Evolutionary conservation across 2,797 vertebrate genomes (phyloP).

Genomic region (Selene dorsalis): DNA sequence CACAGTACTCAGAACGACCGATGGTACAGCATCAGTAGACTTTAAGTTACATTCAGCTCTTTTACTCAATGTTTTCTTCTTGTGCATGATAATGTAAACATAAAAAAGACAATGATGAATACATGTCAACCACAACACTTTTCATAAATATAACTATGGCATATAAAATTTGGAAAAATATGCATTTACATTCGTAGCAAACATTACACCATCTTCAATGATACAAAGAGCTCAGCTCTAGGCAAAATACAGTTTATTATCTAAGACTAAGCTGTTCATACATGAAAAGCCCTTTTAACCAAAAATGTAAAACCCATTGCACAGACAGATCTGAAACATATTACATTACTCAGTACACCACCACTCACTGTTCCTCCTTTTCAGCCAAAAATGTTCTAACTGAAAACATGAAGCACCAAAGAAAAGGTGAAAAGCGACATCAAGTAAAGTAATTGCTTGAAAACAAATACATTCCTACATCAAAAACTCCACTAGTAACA

Average conservation of each 20-base stretch:
- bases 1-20: slow-evolving; percentile 44
- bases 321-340: slow-evolving; percentile 74
- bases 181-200: slow-evolving; percentile 85
- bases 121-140: slow-evolving; percentile 71
- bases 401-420: slow-evolving; percentile 68
- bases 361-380: slow-evolving; percentile 43
- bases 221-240: slow-evolving; percentile 77
- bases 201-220: slow-evolving; percentile 79
- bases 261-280: slow-evolving; percentile 74
- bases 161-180: slow-evolving; percentile 86
- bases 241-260: slow-evolving; percentile 80
- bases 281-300: slow-evolving; percentile 82
- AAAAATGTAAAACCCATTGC: slow-evolving; percentile 68
- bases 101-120: slow-evolving; percentile 60
- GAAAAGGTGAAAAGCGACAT: slow-evolving; percentile 55
- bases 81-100: slow-evolving; percentile 71
- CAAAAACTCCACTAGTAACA: slow-evolving; percentile 61
- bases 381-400: slow-evolving; percentile 52
- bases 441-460: slow-evolving; percentile 51
- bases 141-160: slow-evolving; percentile 83
- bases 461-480: slow-evolving; percentile 77
- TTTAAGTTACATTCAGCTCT: slow-evolving; percentile 75
- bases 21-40: slow-evolving; percentile 59
- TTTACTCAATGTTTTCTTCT: slow-evolving; percentile 53
- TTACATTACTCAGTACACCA: slow-evolving; percentile 63